Evolutionary conservation across 2,888 invertebrate genomes (phyloP).

Genomic region (Saturnia japonica): DNA sequence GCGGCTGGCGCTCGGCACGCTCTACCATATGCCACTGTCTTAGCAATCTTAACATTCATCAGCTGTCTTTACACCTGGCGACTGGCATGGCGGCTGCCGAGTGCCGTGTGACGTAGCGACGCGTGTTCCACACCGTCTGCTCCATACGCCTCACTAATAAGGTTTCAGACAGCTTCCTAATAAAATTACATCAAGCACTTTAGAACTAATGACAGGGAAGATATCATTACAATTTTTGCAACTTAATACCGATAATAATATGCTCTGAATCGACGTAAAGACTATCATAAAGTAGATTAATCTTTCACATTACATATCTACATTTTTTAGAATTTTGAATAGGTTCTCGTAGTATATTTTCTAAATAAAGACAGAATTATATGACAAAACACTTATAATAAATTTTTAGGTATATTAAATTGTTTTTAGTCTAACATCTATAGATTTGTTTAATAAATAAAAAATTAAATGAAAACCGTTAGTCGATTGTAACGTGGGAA

Average conservation of each 20-base stretch:
- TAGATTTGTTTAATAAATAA: not conserved
- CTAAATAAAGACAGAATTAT: not conserved
- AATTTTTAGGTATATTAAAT: not conserved
- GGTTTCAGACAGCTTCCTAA: constrained; percentile 62
- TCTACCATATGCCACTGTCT: constrained; percentile 47
- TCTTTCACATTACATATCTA: not conserved
- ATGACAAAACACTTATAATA: not conserved
- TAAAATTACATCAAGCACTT: constrained; percentile 48
- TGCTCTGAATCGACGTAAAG: not conserved
- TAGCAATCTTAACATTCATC: constrained; percentile 43
- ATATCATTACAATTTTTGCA: constrained; percentile 15
- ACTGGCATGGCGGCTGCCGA: constrained; percentile 51
- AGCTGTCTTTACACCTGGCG: constrained; percentile 68
- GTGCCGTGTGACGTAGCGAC: constrained; percentile 25
- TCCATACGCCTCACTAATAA: constrained; percentile 41
- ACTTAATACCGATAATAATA: not conserved
- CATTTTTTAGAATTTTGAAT: not conserved
- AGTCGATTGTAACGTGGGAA: not conserved
- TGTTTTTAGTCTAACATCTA: not conserved
- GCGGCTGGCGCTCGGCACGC: constrained; percentile 59
- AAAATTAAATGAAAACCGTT: not conserved
- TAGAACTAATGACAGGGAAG: constrained; percentile 29
- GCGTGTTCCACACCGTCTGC: constrained; percentile 29
- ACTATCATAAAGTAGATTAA: not conserved
- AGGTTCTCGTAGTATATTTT: not conserved